Conservation (phyloP, 1,140 invertebrate genomes). For the Chironomus tepperi region DNA sequence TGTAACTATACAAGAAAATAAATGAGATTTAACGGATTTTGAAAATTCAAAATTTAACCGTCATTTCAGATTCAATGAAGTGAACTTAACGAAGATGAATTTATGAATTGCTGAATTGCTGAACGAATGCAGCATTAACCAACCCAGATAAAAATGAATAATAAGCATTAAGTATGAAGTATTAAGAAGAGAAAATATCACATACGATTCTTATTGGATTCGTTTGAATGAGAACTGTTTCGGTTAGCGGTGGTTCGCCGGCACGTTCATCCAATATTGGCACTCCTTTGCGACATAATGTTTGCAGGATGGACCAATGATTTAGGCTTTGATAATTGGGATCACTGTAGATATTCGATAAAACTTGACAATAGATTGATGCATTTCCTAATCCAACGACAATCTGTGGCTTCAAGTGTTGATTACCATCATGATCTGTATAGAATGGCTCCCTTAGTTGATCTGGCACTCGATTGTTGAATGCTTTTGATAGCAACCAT, state of each 20-base stretch:
- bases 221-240: constrained; percentile 92
- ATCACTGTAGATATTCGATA: constrained; percentile 94
- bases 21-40: no score
- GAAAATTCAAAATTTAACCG: no score
- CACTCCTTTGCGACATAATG: constrained; percentile 83
- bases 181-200: constrained; percentile 27
- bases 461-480: constrained; percentile 90
- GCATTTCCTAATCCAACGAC: constrained; percentile 86
- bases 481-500: constrained; percentile 95
- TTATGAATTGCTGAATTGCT: neutral
- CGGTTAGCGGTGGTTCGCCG: constrained; percentile 80
- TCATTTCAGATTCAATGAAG: no score
- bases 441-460: constrained; percentile 92
- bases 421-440: constrained; percentile 87
- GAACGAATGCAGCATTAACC: no score
- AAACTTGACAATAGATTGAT: constrained; percentile 89
- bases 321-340: constrained; percentile 91
- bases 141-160: constrained; percentile 26
- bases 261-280: constrained; percentile 56
- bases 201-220: constrained; percentile 90
- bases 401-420: constrained; percentile 89
- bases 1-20: no score
- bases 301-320: constrained; percentile 89
- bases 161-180: constrained; percentile 1
- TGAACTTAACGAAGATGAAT: neutral